Conservation (phyloP, 23 tunicate genomes). For the Oikopleura vanhoeffeni region DNA sequence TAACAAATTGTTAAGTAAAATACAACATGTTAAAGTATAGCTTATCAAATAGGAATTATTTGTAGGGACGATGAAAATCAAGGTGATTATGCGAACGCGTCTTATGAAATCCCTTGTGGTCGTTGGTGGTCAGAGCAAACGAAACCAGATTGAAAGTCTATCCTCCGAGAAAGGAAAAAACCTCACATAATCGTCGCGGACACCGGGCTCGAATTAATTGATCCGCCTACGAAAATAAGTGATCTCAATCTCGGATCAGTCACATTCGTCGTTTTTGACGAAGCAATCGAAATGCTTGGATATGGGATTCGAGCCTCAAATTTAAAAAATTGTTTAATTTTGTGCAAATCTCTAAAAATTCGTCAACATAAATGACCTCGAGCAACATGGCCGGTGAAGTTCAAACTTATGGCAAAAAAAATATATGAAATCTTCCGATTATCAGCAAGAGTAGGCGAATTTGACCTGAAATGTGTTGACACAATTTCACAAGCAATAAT, state of each 20-base stretch:
- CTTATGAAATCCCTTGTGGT: not conserved
- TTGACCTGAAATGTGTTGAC: not conserved
- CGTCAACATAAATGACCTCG: constrained; percentile 89
- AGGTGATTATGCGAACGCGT: too few species aligned
- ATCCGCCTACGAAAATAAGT: constrained; percentile 28
- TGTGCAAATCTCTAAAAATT: too few species aligned
- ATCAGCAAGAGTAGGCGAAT: not conserved
- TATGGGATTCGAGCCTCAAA: constrained; percentile 86
- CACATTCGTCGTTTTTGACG: constrained; percentile 76
- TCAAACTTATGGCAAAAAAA: not conserved
- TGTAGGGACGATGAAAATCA: too few species aligned
- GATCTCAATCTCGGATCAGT: constrained; percentile 26
- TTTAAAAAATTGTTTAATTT: constrained; percentile 49
- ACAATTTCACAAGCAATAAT: not conserved
- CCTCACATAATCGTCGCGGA: constrained; percentile 53
- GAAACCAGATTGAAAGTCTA: constrained; percentile 35
- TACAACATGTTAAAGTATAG: too few species aligned
- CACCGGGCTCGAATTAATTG: constrained; percentile 90
- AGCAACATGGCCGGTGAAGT: constrained; percentile 64
- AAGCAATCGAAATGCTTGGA: constrained; percentile 96
- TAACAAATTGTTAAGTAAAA: too few species aligned
- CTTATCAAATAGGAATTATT: too few species aligned
- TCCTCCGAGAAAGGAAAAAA: constrained; percentile 36
- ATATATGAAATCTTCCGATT: not conserved
- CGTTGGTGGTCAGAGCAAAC: constrained; percentile 54